Evolutionary conservation across 2,113 vertebrate genomes (phyloP), one percentile per base, ranked within the genome.

Genomic region (Rhinolophus ferrumequinum): DNA sequence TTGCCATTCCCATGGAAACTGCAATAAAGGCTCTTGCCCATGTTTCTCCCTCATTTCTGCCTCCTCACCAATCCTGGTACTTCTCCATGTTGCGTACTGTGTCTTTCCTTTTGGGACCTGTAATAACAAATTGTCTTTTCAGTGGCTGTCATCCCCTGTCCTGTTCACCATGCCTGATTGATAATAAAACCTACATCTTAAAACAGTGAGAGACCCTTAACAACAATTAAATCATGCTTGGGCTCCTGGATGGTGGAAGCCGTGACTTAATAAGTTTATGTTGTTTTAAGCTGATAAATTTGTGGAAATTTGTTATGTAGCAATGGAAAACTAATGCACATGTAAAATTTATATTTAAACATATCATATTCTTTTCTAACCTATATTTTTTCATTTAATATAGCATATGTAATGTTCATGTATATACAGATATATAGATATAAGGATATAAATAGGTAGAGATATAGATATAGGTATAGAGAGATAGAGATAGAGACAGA

Each of bases 321-420:
- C 38, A 90, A 82, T 54, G 60, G 11, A 91, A 91, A 94, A 86
- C 28, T 67, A 84, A 72, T 58, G 18, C 3, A 47, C 28, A 72
- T 70, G 19, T 93, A 85, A 93, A 95, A 93, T 67, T 84, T 47
- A 87, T 80, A 93, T 54, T 84, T 94, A 90, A 91, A 79, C 33
- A 54, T 85, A 52, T 28, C 60, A 22, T 93, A 93, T 88, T 76
- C 26, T 52, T 94, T 24, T 94, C 56, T 84, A 75, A 75, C 5
- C 18, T 85, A 19, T 72, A 8, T 87, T 85, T 72, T 58, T 47
- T 50, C 5, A 87, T 54, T 90, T 93, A 86, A 30, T 58, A n/a
- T 35, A 92, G 16, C 28, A 80, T 52, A n/a, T 66, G 26, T 79
- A 94, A 94, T 60, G 7, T 47, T 72, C 7, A 28, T 67, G 22